Conservation (phyloP, 2,113 vertebrate genomes). For the cat (Felis catus) region F.catus_Fca126_mat1.0 CM031420.1:91773001-91773500, state of each 20-base stretch:
- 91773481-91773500: neutral
- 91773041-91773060: neutral
- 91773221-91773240: neutral
- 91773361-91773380: neutral
- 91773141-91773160: neutral
- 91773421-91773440: neutral
- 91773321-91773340: neutral
- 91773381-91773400: constrained; percentile 12
- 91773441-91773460: neutral
- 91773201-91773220: neutral
- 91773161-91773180: neutral
- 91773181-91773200: neutral
- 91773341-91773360: neutral
- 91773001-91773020: neutral
- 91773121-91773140: constrained; percentile 8
- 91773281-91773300: neutral
- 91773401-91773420: neutral
- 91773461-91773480: neutral
- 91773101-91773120: neutral
- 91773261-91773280: constrained; percentile 3
- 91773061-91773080: neutral
- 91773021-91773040: neutral
- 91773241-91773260: neutral
- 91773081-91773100: constrained; percentile 25
- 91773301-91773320: constrained; percentile 15